Conservation (phyloP, 2,797 vertebrate genomes). For the Lagocephalus sceleratus region DNA sequence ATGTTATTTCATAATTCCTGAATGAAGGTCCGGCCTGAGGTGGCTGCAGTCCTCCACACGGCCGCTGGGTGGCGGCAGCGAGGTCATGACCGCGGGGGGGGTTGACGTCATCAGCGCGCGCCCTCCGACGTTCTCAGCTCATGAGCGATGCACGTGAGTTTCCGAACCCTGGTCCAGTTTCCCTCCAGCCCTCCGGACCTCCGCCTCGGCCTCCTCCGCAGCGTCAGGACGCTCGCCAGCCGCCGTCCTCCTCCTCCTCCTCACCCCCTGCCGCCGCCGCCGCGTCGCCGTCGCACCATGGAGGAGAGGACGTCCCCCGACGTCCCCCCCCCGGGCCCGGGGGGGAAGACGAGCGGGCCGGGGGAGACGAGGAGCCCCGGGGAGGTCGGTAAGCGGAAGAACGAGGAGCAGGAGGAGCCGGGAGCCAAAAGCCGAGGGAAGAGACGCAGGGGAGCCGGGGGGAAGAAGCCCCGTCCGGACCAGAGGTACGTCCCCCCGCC, state of each 20-base stretch:
- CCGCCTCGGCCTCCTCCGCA: rapidly evolving
- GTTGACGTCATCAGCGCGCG: slow-evolving; percentile 49
- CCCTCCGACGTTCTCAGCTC: neutral
- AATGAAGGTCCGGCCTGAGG: no score
- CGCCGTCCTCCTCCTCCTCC: no score
- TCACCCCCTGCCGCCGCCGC: no score
- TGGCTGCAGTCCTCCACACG: no score
- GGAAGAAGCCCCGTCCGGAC: slow-evolving; percentile 66
- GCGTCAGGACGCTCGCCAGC: no score
- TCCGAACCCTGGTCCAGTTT: neutral
- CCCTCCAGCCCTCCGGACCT: neutral
- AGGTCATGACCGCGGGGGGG: neutral
- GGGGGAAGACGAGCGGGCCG: no score
- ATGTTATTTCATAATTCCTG: no score
- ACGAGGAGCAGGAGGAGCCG: slow-evolving; percentile 36
- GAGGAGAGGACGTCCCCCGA: no score
- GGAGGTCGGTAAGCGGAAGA: slow-evolving; percentile 71
- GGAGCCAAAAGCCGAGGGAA: slow-evolving; percentile 46
- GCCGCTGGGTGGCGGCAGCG: neutral
- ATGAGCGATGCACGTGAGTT: slow-evolving; percentile 40
- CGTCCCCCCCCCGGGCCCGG: no score
- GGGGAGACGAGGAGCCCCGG: no score
- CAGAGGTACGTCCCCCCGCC: slow-evolving; percentile 89
- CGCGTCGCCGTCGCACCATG: no score
- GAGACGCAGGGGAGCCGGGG: slow-evolving; percentile 64